A percentile compares a stretch with the other conserved stretches of the same genome.
Evolutionary conservation across 2,113 vertebrate genomes (phyloP).

Genomic region (Maccullochella peelii): DNA sequence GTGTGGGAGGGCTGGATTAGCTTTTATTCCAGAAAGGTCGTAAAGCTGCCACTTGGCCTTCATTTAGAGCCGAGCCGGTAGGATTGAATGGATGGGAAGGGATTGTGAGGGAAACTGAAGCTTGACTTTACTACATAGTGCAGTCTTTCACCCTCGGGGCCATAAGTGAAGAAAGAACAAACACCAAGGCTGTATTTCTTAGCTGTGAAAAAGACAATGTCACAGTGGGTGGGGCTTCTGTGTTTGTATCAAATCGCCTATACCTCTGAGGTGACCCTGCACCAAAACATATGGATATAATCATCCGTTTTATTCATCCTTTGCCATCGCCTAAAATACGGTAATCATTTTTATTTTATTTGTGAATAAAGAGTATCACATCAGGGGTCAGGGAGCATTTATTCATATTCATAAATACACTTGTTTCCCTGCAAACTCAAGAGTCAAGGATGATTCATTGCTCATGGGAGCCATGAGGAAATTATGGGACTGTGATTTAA

Average conservation of each 20-base stretch:
- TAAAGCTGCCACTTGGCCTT: constrained; percentile 80
- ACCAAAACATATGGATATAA: constrained; percentile 36
- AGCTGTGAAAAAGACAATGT: constrained; percentile 17
- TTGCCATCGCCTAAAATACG: constrained; percentile 12
- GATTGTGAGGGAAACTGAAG: constrained; percentile 51
- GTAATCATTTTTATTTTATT: constrained; percentile 25
- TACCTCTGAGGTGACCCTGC: constrained; percentile 4
- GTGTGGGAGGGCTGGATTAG: constrained; percentile 68
- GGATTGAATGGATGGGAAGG: constrained; percentile 49
- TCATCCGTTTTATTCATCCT: constrained; percentile 27
- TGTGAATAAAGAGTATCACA: constrained; percentile 22
- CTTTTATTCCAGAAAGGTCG: constrained; percentile 75
- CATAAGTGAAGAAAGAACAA: constrained; percentile 36
- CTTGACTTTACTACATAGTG: constrained; percentile 27
- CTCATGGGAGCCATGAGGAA: constrained; percentile 20
- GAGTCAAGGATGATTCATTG: constrained; percentile 41
- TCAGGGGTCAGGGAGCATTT: constrained; percentile 9
- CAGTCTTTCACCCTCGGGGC: constrained; percentile 29
- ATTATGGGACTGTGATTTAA: constrained; percentile 33
- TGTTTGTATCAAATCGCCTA: constrained; percentile 24
- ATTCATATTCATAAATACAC: constrained; percentile 32
- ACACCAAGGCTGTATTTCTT: constrained; percentile 40
- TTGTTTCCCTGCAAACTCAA: constrained; percentile 28
- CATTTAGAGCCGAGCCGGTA: constrained; percentile 54
- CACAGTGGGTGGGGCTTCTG: constrained; percentile 31